Conservation (phyloP, 2,797 vertebrate species). For the Poecilia gillii region DNA sequence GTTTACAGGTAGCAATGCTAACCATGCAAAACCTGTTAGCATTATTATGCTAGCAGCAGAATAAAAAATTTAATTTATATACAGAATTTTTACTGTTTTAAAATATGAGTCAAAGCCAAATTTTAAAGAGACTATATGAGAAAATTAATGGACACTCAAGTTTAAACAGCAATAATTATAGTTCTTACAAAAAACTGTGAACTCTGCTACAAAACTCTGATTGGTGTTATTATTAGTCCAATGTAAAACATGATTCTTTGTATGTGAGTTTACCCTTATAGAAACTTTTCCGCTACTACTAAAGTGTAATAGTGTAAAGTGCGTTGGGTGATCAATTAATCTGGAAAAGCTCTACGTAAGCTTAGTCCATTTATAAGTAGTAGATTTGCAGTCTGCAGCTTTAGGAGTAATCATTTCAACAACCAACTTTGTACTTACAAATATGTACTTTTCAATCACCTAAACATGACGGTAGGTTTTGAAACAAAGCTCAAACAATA, state of each 20-base stretch:
- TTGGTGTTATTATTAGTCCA: background rate
- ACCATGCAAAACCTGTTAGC: background rate
- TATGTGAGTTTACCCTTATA: background rate
- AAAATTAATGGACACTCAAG: background rate
- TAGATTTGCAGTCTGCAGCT: background rate
- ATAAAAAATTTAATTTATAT: background rate
- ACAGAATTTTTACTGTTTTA: background rate
- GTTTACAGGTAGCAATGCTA: background rate
- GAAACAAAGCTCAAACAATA: background rate
- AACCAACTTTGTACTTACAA: background rate
- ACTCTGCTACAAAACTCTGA: background rate
- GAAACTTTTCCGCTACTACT: background rate
- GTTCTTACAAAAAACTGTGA: background rate
- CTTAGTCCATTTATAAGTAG: background rate
- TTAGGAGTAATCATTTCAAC: background rate
- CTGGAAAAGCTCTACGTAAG: background rate
- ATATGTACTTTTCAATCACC: background rate
- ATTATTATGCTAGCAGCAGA: background rate
- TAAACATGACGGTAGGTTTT: background rate
- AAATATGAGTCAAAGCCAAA: background rate
- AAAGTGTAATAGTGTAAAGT: background rate
- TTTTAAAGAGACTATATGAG: background rate
- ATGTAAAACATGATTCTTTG: background rate
- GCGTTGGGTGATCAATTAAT: background rate
- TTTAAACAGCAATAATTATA: background rate